These are phyloP conservation scores for Lymantria dispar DNA, from an alignment of 2,888 invertebrate genomes.

Conservation along the genomic window DNA sequence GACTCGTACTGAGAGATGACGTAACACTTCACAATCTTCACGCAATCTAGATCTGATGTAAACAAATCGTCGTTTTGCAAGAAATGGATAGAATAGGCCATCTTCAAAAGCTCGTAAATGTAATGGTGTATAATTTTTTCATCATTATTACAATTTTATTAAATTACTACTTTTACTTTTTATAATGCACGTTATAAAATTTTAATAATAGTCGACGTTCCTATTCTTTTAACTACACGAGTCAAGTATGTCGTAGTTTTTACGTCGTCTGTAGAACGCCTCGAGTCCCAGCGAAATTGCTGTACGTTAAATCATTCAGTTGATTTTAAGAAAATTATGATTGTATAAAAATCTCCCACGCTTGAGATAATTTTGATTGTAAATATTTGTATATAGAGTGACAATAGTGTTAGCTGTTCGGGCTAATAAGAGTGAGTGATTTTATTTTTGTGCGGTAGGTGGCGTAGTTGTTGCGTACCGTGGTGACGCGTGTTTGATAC, in stretches of 20 bases:
- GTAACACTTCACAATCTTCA: too few species aligned
- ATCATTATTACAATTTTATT: neutral
- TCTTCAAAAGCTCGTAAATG: neutral
- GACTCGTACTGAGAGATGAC: too few species aligned
- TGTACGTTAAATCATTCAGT: neutral
- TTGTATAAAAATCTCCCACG: conserved; percentile 23
- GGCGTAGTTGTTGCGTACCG: conserved; percentile 11
- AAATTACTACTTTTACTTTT: too few species aligned
- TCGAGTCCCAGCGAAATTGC: neutral
- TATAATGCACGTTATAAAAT: too few species aligned
- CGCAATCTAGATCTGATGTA: too few species aligned
- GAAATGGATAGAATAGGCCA: too few species aligned
- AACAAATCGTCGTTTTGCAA: too few species aligned
- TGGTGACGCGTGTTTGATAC: conserved; percentile 24
- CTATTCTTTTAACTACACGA: neutral
- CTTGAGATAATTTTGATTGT: conserved; percentile 34
- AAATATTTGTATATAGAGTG: conserved; percentile 51
- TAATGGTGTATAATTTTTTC: neutral
- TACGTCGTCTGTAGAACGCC: neutral
- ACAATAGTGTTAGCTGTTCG: conserved; percentile 34
- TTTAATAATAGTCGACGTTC: too few species aligned
- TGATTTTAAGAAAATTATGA: conserved; percentile 35
- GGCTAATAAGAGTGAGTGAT: conserved; percentile 37
- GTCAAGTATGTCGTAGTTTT: neutral
- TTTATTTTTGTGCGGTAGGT: conserved; percentile 35